These are phyloP conservation scores for Atta colombica DNA, from an alignment of 1,140 invertebrate genomes.

Conservation along the genomic window DNA sequence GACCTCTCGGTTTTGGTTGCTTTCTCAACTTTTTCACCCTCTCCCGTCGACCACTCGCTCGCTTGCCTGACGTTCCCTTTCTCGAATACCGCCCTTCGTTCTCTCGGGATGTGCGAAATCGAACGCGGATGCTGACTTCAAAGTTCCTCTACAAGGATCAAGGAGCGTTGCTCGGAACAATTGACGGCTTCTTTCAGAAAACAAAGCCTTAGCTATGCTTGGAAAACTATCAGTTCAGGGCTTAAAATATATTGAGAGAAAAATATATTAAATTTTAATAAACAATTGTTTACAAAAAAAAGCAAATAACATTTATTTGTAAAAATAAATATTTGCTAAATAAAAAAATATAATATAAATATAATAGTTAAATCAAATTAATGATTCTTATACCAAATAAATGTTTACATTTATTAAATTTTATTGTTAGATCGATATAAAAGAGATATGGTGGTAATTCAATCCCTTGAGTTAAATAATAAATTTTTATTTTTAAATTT, in stretches of 20 bases:
- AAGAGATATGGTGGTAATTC: too few relatives aligned
- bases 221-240: background rate
- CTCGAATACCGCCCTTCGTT: slow-evolving; percentile 12
- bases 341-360: too few relatives aligned
- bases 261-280: too few relatives aligned
- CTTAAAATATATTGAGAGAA: background rate
- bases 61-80: slow-evolving; percentile 20
- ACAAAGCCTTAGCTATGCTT: background rate
- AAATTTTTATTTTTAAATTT: too few relatives aligned
- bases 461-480: too few relatives aligned
- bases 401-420: too few relatives aligned
- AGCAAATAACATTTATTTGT: too few relatives aligned
- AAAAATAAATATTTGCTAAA: too few relatives aligned
- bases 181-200: slow-evolving; percentile 7
- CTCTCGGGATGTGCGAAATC: slow-evolving; percentile 16
- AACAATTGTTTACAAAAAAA: too few relatives aligned
- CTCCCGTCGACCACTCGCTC: slow-evolving; percentile 20
- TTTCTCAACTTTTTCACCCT: slow-evolving; percentile 52
- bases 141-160: slow-evolving; percentile 26
- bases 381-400: too few relatives aligned
- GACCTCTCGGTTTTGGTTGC: slow-evolving; percentile 2
- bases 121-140: slow-evolving; percentile 32
- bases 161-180: slow-evolving; percentile 7
- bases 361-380: too few relatives aligned
- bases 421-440: too few relatives aligned